Percentiles rank a stretch among this genome's conserved stretches.
Evolutionary conservation across 92 coral and sea anemone genomes (phyloP).

Genomic region (Porites rus): DNA sequence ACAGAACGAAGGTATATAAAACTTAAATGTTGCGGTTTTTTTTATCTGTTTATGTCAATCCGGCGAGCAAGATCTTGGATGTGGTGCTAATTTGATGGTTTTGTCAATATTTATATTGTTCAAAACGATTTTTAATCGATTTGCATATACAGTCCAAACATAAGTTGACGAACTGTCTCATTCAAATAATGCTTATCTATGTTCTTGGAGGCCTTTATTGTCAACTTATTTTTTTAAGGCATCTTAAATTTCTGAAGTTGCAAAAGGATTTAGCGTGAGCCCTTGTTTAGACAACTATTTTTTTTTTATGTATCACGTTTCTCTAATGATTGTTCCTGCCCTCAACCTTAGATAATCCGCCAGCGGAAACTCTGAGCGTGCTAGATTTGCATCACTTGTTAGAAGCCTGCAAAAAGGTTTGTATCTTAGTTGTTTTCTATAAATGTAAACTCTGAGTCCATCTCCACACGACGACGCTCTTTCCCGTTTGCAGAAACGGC

Average conservation of each 20-base stretch:
- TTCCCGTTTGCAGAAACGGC: neutral
- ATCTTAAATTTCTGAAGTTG: neutral
- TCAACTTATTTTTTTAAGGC: neutral
- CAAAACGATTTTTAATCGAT: conserved; percentile 14
- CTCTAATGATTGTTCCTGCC: neutral
- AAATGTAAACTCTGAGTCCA: neutral
- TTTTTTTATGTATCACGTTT: neutral
- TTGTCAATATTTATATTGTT: conserved; percentile 21
- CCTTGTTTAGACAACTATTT: neutral
- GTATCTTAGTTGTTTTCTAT: neutral
- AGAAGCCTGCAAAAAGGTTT: conserved; percentile 90
- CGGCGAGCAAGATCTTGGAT: neutral
- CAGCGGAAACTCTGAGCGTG: conserved; percentile 69
- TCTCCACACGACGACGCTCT: neutral
- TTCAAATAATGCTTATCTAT: neutral
- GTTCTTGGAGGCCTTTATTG: neutral
- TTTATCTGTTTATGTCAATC: neutral
- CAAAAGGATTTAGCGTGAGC: neutral
- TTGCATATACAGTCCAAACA: conserved; percentile 8
- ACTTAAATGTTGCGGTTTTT: neutral
- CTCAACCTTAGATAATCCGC: conserved; percentile 62
- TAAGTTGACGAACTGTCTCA: neutral
- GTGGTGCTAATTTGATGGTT: conserved; percentile 18
- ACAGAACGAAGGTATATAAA: conserved; percentile 50
- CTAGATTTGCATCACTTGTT: conserved; percentile 88